phyloP scores from a whole-genome alignment of 2,888 invertebrate species.

The Melieria omissa region DNA sequence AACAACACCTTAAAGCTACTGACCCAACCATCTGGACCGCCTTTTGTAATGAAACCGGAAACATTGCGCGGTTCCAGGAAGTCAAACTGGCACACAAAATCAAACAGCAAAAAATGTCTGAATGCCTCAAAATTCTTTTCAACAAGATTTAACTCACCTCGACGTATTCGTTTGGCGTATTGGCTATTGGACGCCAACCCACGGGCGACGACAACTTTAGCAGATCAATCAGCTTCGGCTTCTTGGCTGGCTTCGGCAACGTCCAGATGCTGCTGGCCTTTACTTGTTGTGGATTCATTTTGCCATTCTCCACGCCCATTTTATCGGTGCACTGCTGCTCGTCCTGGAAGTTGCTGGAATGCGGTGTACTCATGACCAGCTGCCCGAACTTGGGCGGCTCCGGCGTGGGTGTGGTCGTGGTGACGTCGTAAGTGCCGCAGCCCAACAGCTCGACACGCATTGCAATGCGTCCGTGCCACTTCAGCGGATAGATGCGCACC shows the following conservation, averaged over 20 bases:
- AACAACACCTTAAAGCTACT: slow-evolving; percentile 79
- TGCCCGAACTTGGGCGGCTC: slow-evolving; percentile 29
- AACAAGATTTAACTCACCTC: slow-evolving; percentile 67
- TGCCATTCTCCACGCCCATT: slow-evolving; percentile 77
- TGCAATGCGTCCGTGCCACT: slow-evolving; percentile 79
- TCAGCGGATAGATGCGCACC: slow-evolving; percentile 77
- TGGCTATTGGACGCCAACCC: slow-evolving; percentile 76
- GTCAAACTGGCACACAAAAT: slow-evolving; percentile 70
- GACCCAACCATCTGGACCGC: slow-evolving; percentile 79
- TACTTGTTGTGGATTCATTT: slow-evolving; percentile 74
- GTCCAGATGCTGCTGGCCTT: slow-evolving; percentile 61
- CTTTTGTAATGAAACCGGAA: slow-evolving; percentile 82
- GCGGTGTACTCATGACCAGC: slow-evolving; percentile 18
- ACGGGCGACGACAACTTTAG: slow-evolving; percentile 63
- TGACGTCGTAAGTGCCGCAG: slow-evolving; percentile 67
- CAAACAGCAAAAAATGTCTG: background rate
- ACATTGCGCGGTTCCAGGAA: slow-evolving; percentile 80
- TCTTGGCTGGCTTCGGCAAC: slow-evolving; percentile 52
- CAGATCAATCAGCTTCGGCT: slow-evolving; percentile 56
- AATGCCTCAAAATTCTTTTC: background rate
- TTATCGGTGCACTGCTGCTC: slow-evolving; percentile 72
- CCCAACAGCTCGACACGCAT: slow-evolving; percentile 81
- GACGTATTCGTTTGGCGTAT: slow-evolving; percentile 77
- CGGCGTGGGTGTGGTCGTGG: slow-evolving; percentile 31
- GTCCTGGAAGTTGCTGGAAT: slow-evolving; percentile 25